Percentiles rank a stretch among this genome's conserved stretches.
Conservation (phyloP, 92 coral and sea anemone genomes). For the Parazoanthus atlanticus region DNA sequence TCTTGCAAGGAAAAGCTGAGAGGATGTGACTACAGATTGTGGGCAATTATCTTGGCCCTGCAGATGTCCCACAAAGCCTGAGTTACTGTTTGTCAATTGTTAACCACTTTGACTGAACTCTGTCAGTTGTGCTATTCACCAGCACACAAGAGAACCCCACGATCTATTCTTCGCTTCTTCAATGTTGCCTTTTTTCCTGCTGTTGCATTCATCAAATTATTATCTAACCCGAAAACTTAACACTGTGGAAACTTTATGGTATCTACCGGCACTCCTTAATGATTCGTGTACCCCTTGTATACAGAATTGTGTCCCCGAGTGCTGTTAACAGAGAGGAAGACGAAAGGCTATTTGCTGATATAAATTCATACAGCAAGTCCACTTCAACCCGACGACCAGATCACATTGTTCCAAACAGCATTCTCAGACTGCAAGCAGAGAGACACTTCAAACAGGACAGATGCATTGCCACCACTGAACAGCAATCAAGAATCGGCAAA, state of each 20-base stretch:
- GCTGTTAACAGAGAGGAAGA: slow-evolving; percentile 32
- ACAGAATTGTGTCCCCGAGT: slow-evolving; percentile 13
- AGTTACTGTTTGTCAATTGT: not conserved
- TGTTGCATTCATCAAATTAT: slow-evolving; percentile 3
- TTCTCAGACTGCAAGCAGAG: slow-evolving; percentile 33
- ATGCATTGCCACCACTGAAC: not conserved
- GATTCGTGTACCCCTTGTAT: slow-evolving; percentile 27
- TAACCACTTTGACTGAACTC: slow-evolving; percentile 42
- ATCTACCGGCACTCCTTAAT: slow-evolving; percentile 50
- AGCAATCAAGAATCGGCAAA: slow-evolving; percentile 13
- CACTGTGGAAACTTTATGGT: slow-evolving; percentile 58
- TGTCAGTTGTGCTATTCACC: slow-evolving; percentile 38
- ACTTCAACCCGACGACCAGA: slow-evolving; percentile 31
- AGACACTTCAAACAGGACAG: not conserved
- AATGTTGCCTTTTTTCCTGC: slow-evolving; percentile 40
- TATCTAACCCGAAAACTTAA: slow-evolving; percentile 17
- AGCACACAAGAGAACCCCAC: slow-evolving; percentile 41
- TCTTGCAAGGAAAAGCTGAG: slow-evolving; percentile 43
- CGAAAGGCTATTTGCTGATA: slow-evolving; percentile 36
- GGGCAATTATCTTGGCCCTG: slow-evolving; percentile 17
- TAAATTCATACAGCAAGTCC: slow-evolving; percentile 16
- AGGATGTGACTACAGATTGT: too few relatives aligned
- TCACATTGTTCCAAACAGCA: too few relatives aligned
- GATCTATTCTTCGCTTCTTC: slow-evolving; percentile 35
- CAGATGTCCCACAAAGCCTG: too few relatives aligned